Evolutionary conservation across 2,113 vertebrate species (phyloP).

Genomic region (Halcyon malimbica): DNA sequence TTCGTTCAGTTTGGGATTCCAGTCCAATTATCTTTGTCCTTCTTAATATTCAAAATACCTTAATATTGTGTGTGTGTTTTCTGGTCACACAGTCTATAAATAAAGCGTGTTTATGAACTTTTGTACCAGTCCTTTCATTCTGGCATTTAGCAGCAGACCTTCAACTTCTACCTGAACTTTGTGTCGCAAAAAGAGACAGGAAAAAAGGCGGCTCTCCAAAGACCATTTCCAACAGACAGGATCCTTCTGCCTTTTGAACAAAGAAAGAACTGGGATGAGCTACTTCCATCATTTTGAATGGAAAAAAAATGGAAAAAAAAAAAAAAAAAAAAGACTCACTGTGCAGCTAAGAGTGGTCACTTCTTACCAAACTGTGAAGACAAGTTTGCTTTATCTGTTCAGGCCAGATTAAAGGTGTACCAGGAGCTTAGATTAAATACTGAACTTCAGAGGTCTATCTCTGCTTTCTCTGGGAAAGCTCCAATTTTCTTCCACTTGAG

Average conservation of each 20-base stretch:
- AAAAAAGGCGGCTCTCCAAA: not conserved
- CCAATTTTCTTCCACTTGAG: constrained; percentile 9
- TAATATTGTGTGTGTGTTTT: not conserved
- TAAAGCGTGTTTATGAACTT: not conserved
- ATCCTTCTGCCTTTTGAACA: not conserved
- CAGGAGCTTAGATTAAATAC: constrained; percentile 16
- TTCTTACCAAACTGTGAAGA: not conserved
- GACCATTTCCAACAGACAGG: not conserved
- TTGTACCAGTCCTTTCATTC: not conserved
- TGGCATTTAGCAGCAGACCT: not conserved
- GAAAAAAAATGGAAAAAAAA: no score
- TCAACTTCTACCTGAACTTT: not conserved
- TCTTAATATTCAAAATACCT: not conserved
- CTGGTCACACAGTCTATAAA: not conserved
- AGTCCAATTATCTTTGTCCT: not conserved
- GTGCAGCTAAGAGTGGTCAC: not conserved
- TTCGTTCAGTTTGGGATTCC: not conserved
- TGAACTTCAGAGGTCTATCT: not conserved
- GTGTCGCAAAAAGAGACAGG: not conserved
- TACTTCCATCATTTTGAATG: not conserved
- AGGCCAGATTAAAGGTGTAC: constrained; percentile 11
- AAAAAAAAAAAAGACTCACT: not conserved
- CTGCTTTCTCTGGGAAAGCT: constrained; percentile 1
- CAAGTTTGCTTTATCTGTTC: not conserved
- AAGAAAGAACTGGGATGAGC: rapidly evolving